Conservation (phyloP, 1,140 invertebrate species). For the Camponotus floridanus region DNA sequence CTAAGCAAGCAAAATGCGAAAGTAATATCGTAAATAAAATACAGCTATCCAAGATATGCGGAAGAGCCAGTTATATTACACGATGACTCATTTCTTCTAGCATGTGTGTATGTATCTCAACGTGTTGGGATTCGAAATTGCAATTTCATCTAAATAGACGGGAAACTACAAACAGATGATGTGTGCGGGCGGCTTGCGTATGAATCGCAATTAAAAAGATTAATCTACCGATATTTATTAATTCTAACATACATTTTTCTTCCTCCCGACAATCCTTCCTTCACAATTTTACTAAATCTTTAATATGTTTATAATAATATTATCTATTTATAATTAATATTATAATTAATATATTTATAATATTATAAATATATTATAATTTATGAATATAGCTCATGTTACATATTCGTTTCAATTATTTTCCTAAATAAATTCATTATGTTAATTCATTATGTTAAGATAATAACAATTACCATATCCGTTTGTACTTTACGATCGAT, state of each 20-base stretch:
- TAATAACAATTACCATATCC: background rate
- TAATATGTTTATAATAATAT: too few relatives aligned
- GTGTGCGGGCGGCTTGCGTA: background rate
- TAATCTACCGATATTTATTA: background rate
- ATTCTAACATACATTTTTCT: background rate
- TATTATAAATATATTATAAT: too few relatives aligned
- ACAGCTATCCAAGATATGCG: background rate
- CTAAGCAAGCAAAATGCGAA: background rate
- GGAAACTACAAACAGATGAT: conserved; percentile 14
- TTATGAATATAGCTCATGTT: background rate
- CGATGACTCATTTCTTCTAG: conserved; percentile 41
- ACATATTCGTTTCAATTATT: background rate
- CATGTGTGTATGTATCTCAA: background rate
- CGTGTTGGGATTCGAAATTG: background rate
- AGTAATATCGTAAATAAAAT: conserved; percentile 2
- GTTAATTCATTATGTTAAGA: background rate
- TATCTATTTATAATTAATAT: too few relatives aligned
- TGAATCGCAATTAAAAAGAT: conserved; percentile 32
- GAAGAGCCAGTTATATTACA: conserved; percentile 13
- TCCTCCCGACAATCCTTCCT: too few relatives aligned
- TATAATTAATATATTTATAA: background rate
- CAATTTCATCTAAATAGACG: conserved; percentile 28
- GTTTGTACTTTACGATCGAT: background rate
- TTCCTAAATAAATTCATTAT: background rate
- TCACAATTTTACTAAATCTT: background rate